Evolutionary conservation across 2,888 invertebrate genomes (phyloP).

Genomic region (Notocelia uddmanniana): DNA sequence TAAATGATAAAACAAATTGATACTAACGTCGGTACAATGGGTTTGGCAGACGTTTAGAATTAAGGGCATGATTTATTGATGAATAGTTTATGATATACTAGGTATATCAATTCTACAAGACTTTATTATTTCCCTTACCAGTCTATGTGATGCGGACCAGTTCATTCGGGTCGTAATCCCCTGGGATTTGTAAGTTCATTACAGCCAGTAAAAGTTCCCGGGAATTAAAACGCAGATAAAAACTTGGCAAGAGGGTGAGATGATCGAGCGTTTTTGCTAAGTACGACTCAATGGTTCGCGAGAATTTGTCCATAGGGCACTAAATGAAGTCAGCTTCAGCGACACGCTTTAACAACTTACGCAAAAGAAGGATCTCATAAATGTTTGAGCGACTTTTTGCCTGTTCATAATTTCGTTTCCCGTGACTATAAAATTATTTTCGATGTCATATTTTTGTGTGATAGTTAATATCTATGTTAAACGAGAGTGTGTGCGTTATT

Average conservation of each 20-base stretch:
- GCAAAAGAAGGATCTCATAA: conserved; percentile 2
- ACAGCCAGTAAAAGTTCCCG: conserved; percentile 43
- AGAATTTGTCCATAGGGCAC: conserved; percentile 18
- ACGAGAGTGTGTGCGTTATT: too few relatives aligned
- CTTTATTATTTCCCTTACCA: background rate
- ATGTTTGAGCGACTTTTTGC: background rate
- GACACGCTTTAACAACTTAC: conserved; percentile 1
- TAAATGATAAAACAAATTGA: too few relatives aligned
- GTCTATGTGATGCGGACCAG: conserved; percentile 25
- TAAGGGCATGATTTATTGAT: background rate
- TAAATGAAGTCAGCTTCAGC: background rate
- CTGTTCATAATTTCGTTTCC: background rate
- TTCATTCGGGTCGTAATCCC: conserved; percentile 41
- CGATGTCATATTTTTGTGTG: too few relatives aligned
- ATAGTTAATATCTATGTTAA: too few relatives aligned
- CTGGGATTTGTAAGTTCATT: conserved; percentile 45
- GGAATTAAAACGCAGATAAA: conserved; percentile 46
- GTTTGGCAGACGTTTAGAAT: too few relatives aligned
- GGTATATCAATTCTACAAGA: background rate
- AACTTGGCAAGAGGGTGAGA: conserved; percentile 45
- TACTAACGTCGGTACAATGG: too few relatives aligned
- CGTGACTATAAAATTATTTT: too few relatives aligned
- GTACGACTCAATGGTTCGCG: conserved; percentile 40
- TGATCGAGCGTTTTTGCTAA: conserved; percentile 42
- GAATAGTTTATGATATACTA: too few relatives aligned